Evolutionary conservation across 1,140 invertebrate genomes (phyloP), one percentile per base, ranked within the genome.

Genomic region (Pogonomyrmex californicus): DNA sequence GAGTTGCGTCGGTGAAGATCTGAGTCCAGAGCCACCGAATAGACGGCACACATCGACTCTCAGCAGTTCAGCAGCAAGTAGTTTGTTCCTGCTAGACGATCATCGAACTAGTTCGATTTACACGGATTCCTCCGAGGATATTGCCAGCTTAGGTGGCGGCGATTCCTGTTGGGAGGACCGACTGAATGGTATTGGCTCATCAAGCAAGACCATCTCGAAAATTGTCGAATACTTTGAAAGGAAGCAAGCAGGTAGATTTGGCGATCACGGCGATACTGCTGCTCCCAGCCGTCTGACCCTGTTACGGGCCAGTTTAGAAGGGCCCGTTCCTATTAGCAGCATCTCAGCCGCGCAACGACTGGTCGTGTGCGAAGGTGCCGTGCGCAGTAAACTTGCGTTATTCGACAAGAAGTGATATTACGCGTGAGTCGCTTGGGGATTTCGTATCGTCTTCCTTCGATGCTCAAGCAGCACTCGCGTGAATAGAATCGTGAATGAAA

Each of bases 171-270:
- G 97, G 96, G 97, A 97, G 91, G 97, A 97, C 60, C 94, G 97
- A 58, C 93, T 96, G 0, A 96, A 94, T 91, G 82, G 96, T 88
- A 75, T 95, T 92, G 78, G 97, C 56, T 96, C 97, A 41, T 96
- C 96, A 92, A 96, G 86, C 96, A 98, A 95, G 56, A 95, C 95
- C 2, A 98, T 98, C 68, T 97, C 97, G 58, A 97, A 97, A 91
- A 98, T 98, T 83, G 98, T 98, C 12, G 98, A 98, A 87, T 98
- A 98, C 93, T 98, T 98, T 92, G 98, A 98, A 94, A 95, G 97
- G 17, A 98, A 98, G 95, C 95, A 96, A 90, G 91, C 86, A 1
- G 90, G 94, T 44, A 93, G 92, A 63, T 83, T 93, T 33, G 92
- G 93, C 10, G 92, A 93, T 56, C 92, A 93, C 75, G 88, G 88